Evolutionary conservation across 2,797 vertebrate genomes (phyloP).

Genomic region (Decapterus maruadsi): DNA sequence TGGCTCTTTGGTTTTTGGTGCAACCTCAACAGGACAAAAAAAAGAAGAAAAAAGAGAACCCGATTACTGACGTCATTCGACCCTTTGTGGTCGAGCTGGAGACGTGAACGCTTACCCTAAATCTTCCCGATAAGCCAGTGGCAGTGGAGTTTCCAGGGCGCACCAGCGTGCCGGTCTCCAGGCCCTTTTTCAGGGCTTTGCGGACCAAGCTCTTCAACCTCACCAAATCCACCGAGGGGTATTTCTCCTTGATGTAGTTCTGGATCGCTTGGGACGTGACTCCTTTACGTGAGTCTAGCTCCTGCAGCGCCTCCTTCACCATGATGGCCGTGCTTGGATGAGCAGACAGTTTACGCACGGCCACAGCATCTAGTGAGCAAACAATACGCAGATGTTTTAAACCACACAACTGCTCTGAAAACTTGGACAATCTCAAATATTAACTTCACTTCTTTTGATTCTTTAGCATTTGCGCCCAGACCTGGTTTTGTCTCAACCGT

Average conservation of each 20-base stretch:
- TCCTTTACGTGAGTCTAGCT: conserved; percentile 79
- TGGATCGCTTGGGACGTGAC: conserved; percentile 81
- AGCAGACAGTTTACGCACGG: conserved; percentile 51
- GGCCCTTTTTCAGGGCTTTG: conserved; percentile 83
- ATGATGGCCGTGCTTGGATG: conserved; percentile 87
- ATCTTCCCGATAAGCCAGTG: conserved; percentile 86
- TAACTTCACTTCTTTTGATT: background rate
- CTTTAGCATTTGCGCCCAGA: conserved; percentile 23
- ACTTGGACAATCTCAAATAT: background rate
- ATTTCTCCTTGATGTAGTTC: conserved; percentile 79
- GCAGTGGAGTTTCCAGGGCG: conserved; percentile 83
- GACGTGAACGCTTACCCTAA: conserved; percentile 83
- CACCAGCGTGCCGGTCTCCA: conserved; percentile 85
- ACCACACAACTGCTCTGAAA: background rate
- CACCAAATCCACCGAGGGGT: conserved; percentile 79
- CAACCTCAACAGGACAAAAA: conserved; percentile 54
- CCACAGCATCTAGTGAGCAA: conserved; percentile 34
- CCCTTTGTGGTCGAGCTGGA: fast-evolving
- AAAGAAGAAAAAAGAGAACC: fast-evolving
- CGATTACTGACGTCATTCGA: background rate
- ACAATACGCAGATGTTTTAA: fast-evolving
- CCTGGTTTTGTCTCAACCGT: conserved; percentile 47
- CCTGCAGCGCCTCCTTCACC: conserved; percentile 88
- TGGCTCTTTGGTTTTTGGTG: conserved; percentile 59
- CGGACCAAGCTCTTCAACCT: conserved; percentile 84